Percentiles rank a stretch among this genome's conserved stretches.
These are phyloP conservation scores for Tamias sibiricus DNA, from an alignment of 2,113 vertebrate species.

Conservation along the genomic window DNA sequence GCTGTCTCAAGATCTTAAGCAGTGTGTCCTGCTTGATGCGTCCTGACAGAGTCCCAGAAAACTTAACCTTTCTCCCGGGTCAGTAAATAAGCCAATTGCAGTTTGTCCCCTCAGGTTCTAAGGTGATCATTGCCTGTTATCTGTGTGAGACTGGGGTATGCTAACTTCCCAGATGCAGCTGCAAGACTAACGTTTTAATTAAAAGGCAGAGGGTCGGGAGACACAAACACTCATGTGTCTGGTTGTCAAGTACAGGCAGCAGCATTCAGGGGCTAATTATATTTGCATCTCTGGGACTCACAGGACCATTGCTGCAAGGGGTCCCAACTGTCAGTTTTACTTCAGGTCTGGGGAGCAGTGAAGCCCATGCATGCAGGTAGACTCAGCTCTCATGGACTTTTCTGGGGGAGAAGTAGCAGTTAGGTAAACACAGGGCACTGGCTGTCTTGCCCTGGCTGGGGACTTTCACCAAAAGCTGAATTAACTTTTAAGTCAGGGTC, in stretches of 20 bases:
- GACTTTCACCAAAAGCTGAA: not conserved
- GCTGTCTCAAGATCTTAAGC: not conserved
- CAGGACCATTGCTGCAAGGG: not conserved
- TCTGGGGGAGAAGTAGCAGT: not conserved
- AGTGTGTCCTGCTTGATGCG: not conserved
- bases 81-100: not conserved
- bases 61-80: not conserved
- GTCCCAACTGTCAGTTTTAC: not conserved
- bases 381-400: not conserved
- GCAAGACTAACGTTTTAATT: conserved; percentile 44
- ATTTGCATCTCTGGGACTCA: not conserved
- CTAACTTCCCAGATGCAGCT: not conserved
- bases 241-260: not conserved
- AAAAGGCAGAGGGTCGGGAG: conserved; percentile 29
- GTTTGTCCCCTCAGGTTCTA: not conserved
- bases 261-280: not conserved
- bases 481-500: not conserved
- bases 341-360: not conserved
- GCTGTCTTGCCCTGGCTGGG: not conserved
- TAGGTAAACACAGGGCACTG: accelerated
- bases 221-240: not conserved
- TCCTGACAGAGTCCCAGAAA: not conserved
- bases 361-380: not conserved
- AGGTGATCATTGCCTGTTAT: not conserved
- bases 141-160: not conserved